These are phyloP conservation scores for Pantherophis guttatus DNA, from an alignment of 2,113 vertebrate species.

Conservation along the genomic window DNA sequence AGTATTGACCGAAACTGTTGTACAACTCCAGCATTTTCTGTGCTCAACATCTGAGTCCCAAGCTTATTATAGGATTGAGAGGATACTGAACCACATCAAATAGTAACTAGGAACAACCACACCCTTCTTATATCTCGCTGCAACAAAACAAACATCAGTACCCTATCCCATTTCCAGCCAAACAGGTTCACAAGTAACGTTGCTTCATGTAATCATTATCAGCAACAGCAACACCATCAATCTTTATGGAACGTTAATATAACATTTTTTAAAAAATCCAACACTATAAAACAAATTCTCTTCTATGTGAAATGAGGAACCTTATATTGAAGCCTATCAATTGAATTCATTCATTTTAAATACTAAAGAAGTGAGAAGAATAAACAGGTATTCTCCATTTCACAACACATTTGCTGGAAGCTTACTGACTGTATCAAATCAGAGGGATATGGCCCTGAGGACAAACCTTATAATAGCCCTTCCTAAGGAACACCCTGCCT, in stretches of 20 bases:
- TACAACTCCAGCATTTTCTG: background rate
- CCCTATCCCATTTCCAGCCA: background rate
- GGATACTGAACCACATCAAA: background rate
- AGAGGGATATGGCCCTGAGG: background rate
- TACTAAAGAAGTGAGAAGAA: background rate
- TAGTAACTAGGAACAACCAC: constrained; percentile 30
- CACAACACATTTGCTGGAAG: background rate
- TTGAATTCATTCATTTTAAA: background rate
- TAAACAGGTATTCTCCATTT: background rate
- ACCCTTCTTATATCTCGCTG: background rate
- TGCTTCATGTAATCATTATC: constrained; percentile 31
- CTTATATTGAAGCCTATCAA: background rate
- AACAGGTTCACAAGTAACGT: constrained; percentile 59
- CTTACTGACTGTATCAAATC: background rate
- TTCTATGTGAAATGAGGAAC: background rate
- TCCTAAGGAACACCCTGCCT: background rate
- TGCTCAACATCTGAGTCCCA: background rate
- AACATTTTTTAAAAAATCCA: background rate
- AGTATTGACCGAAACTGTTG: background rate
- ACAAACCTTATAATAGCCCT: background rate
- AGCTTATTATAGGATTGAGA: background rate
- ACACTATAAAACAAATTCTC: background rate
- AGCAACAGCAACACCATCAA: background rate
- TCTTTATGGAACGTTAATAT: constrained; percentile 14
- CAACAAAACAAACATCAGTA: rapidly evolving